Percentiles rank a stretch among this genome's conserved stretches.
phyloP scores from a whole-genome alignment of 2,888 invertebrate genomes.

The Nebria salina region DNA sequence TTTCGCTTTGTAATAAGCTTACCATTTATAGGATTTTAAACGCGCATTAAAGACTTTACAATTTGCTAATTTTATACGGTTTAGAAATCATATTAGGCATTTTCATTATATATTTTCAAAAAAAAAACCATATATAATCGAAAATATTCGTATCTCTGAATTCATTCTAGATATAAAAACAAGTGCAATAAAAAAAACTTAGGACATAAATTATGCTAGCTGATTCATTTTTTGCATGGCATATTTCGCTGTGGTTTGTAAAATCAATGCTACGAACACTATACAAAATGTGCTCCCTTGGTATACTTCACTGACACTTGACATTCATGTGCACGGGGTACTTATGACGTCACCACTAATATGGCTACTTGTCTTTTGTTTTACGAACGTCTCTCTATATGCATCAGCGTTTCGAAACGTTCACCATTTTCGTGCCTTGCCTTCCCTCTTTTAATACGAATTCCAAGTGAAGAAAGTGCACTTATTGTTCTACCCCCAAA shows the following conservation, averaged over 20 bases:
- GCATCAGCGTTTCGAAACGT: background rate
- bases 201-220: no score
- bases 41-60: background rate
- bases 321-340: slow-evolving; percentile 15
- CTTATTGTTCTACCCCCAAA: background rate
- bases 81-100: no score
- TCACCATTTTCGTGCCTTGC: background rate
- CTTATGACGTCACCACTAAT: slow-evolving; percentile 41
- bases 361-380: slow-evolving; percentile 43
- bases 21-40: background rate
- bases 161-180: no score
- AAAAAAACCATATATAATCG: no score
- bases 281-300: slow-evolving; percentile 18
- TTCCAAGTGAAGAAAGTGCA: slow-evolving; percentile 14
- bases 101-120: no score
- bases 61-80: no score
- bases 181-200: no score
- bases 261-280: slow-evolving; percentile 16
- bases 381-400: slow-evolving; percentile 7
- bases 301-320: slow-evolving; percentile 15
- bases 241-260: background rate
- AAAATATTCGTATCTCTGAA: no score
- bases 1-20: slow-evolving; percentile 7
- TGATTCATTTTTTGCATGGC: no score
- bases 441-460: background rate